Conservation (phyloP, 2,888 invertebrate genomes). For the Sminthurides aquaticus region DNA sequence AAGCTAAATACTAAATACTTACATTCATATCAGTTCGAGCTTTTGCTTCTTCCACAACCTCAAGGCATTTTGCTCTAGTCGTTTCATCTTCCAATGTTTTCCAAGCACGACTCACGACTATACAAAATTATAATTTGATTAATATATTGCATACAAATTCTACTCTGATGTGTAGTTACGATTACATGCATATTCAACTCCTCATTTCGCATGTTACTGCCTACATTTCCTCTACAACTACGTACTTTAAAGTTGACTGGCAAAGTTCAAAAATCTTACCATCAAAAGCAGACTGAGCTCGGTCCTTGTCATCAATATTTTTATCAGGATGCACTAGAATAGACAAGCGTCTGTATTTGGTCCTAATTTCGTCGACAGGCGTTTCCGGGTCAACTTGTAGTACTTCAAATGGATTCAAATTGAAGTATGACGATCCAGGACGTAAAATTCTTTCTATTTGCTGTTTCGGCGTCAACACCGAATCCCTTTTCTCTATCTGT, state of each 20-base stretch:
- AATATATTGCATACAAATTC: too few species aligned
- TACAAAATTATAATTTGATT: too few species aligned
- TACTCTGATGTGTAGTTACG: too few species aligned
- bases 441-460: slow-evolving; percentile 92
- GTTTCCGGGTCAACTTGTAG: slow-evolving; percentile 85
- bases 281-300: slow-evolving; percentile 88
- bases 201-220: too few species aligned
- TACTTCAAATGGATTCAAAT: slow-evolving; percentile 92
- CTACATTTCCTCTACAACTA: too few species aligned
- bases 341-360: slow-evolving; percentile 90
- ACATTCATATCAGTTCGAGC: slow-evolving; percentile 89
- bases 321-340: slow-evolving; percentile 99
- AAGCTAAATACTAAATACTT: slow-evolving; percentile 40
- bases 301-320: slow-evolving; percentile 89
- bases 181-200: too few species aligned
- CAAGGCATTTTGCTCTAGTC: slow-evolving; percentile 84
- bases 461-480: slow-evolving; percentile 90
- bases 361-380: slow-evolving; percentile 84
- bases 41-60: slow-evolving; percentile 94
- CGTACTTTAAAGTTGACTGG: too few species aligned
- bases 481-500: slow-evolving; percentile 95
- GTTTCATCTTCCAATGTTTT: slow-evolving; percentile 92
- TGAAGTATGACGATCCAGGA: slow-evolving; percentile 97
- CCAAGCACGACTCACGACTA: slow-evolving; percentile 86
- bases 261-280: too few species aligned